Evolutionary conservation across 1,140 invertebrate genomes (phyloP).

Genomic region (Penaeus vannamei): DNA sequence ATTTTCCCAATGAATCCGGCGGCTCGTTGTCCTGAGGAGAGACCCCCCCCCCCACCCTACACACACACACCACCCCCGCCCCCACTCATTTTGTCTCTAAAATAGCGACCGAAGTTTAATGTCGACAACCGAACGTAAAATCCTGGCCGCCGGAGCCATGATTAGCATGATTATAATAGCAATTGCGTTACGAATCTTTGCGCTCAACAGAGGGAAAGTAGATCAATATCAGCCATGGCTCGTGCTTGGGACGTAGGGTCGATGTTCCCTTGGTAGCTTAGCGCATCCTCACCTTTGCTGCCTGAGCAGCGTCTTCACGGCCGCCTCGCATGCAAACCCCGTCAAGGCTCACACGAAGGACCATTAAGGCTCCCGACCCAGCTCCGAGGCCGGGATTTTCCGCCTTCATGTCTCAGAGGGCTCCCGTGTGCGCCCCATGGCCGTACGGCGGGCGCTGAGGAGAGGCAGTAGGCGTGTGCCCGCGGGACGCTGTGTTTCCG

Average conservation of each 20-base stretch:
- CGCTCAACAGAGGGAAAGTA: not conserved
- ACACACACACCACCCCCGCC: not conserved
- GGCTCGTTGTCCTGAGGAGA: too few relatives aligned
- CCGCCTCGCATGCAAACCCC: conserved; percentile 40
- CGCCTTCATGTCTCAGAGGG: not conserved
- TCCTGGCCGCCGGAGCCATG: too few relatives aligned
- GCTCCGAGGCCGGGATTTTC: not conserved
- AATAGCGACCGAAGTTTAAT: too few relatives aligned
- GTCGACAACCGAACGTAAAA: too few relatives aligned
- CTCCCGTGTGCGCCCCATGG: conserved; percentile 4
- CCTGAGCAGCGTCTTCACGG: conserved; percentile 24
- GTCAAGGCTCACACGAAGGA: not conserved
- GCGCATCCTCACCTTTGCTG: conserved; percentile 42
- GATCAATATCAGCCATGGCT: conserved; percentile 36
- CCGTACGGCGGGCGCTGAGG: not conserved
- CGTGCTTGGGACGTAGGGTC: conserved; percentile 27
- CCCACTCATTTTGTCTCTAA: conserved; percentile 6
- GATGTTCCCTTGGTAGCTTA: conserved; percentile 32
- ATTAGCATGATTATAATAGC: not conserved
- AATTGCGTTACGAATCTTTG: conserved; percentile 23
- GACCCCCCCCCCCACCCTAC: not conserved
- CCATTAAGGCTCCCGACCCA: not conserved
- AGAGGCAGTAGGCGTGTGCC: not conserved
- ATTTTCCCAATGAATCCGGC: too few relatives aligned
- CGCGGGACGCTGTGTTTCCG: too few relatives aligned